Evolutionary conservation across 1,140 invertebrate genomes (phyloP).

Genomic region (Drosophila pruinosa): DNA sequence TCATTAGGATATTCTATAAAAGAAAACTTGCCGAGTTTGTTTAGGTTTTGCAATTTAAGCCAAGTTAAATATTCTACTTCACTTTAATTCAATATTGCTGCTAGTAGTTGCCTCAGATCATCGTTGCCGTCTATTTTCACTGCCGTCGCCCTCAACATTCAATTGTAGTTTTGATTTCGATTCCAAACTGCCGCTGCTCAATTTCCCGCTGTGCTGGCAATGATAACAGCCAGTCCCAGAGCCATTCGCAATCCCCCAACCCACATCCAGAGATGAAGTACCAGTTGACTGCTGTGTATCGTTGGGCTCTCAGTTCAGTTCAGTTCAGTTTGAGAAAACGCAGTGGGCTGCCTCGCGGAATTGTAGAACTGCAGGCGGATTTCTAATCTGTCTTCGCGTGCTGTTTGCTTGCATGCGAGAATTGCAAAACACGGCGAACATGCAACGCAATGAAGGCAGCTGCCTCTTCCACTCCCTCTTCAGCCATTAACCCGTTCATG

Average conservation of each 20-base stretch:
- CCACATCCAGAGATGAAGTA: background rate
- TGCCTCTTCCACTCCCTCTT: constrained; percentile 3
- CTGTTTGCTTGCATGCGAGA: constrained; percentile 74
- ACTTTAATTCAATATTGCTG: background rate
- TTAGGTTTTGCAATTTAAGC: background rate
- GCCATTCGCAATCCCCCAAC: background rate
- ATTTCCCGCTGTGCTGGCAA: constrained; percentile 61
- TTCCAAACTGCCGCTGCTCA: constrained; percentile 16
- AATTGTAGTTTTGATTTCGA: constrained; percentile 50
- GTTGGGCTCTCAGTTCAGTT: background rate
- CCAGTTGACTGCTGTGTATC: background rate
- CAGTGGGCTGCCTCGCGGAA: constrained; percentile 27
- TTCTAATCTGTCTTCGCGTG: constrained; percentile 80
- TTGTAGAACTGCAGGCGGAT: constrained; percentile 43
- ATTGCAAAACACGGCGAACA: constrained; percentile 72
- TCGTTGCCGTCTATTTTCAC: background rate
- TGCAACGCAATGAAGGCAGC: constrained; percentile 53
- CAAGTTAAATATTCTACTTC: background rate
- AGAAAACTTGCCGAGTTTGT: background rate
- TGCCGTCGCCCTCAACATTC: constrained; percentile 29
- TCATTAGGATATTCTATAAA: background rate
- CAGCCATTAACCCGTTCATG: background rate
- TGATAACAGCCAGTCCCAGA: constrained; percentile 58
- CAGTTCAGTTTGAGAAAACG: constrained; percentile 17
- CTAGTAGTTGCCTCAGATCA: background rate